Percentiles rank a stretch among this genome's conserved stretches.
These are phyloP conservation scores for Plutella xylostella DNA, from an alignment of 2,888 invertebrate species.

Conservation along the genomic window DNA sequence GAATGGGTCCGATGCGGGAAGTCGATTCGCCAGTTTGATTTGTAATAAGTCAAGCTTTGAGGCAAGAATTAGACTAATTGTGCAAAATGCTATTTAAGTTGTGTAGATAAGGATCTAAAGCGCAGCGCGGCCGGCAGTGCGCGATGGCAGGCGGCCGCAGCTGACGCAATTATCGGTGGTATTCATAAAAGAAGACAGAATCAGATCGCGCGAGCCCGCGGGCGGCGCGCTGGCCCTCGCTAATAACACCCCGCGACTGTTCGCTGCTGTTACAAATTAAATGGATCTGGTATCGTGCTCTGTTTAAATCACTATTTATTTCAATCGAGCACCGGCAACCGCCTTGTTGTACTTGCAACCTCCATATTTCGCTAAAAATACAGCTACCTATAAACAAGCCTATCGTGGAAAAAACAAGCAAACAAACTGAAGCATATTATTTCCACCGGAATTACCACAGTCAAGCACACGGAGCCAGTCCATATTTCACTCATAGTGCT, in stretches of 20 bases:
- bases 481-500: slow-evolving; percentile 33
- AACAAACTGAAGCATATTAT: too few relatives aligned
- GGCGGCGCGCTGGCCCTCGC: slow-evolving; percentile 40
- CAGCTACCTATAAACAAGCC: too few relatives aligned
- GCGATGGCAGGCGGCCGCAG: slow-evolving; percentile 5
- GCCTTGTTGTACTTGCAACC: too few relatives aligned
- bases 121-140: slow-evolving; percentile 24
- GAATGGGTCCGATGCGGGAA: slow-evolving; percentile 8
- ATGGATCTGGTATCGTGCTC: slow-evolving; percentile 46
- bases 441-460: too few relatives aligned
- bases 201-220: slow-evolving; percentile 50
- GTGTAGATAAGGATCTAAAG: slow-evolving; percentile 4
- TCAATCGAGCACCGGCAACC: slow-evolving; percentile 20
- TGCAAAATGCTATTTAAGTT: slow-evolving; percentile 4
- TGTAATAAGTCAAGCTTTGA: slow-evolving; percentile 5
- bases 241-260: slow-evolving; percentile 60
- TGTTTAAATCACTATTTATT: slow-evolving; percentile 51
- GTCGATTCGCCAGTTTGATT: not conserved
- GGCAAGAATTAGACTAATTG: slow-evolving; percentile 9
- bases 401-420: too few relatives aligned
- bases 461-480: slow-evolving; percentile 20
- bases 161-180: slow-evolving; percentile 52
- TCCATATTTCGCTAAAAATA: not conserved
- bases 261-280: slow-evolving; percentile 59
- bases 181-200: slow-evolving; percentile 61